Percentiles rank a stretch among this genome's conserved stretches.
Evolutionary conservation across 2,888 invertebrate species (phyloP).

Genomic region (Xiphydria camelus): DNA sequence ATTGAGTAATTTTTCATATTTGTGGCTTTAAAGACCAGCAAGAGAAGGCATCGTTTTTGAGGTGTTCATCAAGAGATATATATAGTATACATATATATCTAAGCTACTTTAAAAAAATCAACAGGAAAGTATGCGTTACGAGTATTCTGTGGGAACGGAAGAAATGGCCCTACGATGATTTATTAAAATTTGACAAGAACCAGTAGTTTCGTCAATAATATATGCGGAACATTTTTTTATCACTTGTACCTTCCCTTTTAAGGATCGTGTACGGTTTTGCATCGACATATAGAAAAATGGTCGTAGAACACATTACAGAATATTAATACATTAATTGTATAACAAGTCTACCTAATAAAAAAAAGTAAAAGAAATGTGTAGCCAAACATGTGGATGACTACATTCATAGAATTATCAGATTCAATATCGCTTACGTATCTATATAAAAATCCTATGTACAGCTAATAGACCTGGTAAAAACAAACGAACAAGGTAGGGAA

Average conservation of each 20-base stretch:
- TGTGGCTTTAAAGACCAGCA: constrained; percentile 35
- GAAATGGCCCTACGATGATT: too few species aligned
- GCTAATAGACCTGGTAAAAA: too few species aligned
- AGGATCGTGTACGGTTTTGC: too few species aligned
- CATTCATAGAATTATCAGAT: neutral
- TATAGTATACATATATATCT: neutral
- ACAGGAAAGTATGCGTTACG: too few species aligned
- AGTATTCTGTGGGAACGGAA: too few species aligned
- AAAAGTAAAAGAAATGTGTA: constrained; percentile 1
- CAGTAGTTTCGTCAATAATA: too few species aligned
- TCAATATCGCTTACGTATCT: neutral
- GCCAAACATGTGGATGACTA: constrained; percentile 2
- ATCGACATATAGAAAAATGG: constrained; percentile 23
- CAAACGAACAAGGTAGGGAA: too few species aligned
- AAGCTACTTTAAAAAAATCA: neutral
- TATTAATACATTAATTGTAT: constrained; percentile 26
- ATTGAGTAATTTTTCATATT: constrained; percentile 32
- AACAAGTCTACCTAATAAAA: constrained; percentile 26
- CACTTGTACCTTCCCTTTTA: too few species aligned
- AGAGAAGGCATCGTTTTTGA: constrained; percentile 39
- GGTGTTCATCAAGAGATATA: neutral
- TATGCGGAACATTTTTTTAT: too few species aligned
- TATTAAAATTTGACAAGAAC: too few species aligned
- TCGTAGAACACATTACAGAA: constrained; percentile 27
- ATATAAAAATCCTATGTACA: too few species aligned